Evolutionary conservation across 1,140 invertebrate species (phyloP), one percentile per base, ranked within the genome.

Genomic region (Acromyrmex heyeri): DNA sequence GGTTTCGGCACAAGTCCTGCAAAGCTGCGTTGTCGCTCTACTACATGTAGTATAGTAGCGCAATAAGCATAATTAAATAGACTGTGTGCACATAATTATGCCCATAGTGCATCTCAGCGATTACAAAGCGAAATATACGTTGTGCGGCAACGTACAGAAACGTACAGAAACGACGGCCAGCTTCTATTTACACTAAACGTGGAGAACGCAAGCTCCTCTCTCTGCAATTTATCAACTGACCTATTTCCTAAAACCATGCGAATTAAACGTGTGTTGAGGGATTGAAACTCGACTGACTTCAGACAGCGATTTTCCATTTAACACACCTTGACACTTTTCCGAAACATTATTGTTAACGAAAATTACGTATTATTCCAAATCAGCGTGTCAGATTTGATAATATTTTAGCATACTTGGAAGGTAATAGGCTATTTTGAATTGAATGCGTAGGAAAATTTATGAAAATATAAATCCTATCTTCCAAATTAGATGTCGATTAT

Each of bases 31-130:
- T 44, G 38, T 44, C 38, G 38, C 6, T 27, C 27, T 18, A 69
- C 38, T 38, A 30, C 76, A 1, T 21, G 18, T 70, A 81, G 24
- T 53, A 27, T 69, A 87, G 69, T 57, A 38, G 70, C 70, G 48
- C 87, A 90, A 90, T 85, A 78, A 69, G 64, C 76, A 86, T 88
- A 91, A 86, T 88, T 90, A 89, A 91, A 90, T 90, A 83, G 81
- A 90, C 76, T 85, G 55, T 67, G 82, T 61, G 83, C 61, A 62
- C 82, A 88, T 90, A 91, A 91, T 91, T 91, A 91, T 90, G 85
- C 65, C 59, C 81, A 57, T 78, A 70, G 65, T 79, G 38, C 57
- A 64, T 57, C 34, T 48, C 72, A 18, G 55, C 77, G 89, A 90
- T 90, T 90, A 90, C 90, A 77, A 86, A 83, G 82, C 88, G 86